Percentiles rank a stretch among this genome's conserved stretches.
Conservation (phyloP, 1,140 invertebrate genomes). For the Halyomorpha halys region DNA sequence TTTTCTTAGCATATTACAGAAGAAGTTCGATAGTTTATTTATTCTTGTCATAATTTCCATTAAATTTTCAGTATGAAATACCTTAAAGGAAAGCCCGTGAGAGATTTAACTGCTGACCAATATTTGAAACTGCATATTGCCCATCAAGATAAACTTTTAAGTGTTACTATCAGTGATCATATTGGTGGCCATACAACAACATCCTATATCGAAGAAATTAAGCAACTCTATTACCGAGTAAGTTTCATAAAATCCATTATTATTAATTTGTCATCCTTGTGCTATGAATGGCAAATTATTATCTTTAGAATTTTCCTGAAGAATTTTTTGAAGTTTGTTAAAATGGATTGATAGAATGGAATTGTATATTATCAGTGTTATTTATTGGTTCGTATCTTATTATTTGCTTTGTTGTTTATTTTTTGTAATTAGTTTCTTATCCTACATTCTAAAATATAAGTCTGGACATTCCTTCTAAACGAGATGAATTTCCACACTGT, state of each 20-base stretch:
- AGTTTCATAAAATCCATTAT: constrained; percentile 22
- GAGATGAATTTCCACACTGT: no score
- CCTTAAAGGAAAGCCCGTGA: constrained; percentile 87
- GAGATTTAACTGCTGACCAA: constrained; percentile 79
- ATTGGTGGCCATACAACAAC: constrained; percentile 53
- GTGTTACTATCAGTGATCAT: constrained; percentile 57
- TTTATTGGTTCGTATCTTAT: no score
- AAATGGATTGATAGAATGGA: no score
- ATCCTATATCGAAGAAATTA: constrained; percentile 81
- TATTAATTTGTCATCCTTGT: no score
- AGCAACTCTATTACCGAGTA: constrained; percentile 75
- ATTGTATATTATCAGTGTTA: no score
- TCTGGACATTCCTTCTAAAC: background rate
- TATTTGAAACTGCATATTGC: constrained; percentile 76
- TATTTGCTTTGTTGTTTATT: no score
- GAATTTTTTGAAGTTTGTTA: no score
- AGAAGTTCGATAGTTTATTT: background rate
- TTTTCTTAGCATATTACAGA: background rate
- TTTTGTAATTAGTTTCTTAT: no score
- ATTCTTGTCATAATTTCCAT: constrained; percentile 17
- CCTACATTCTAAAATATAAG: no score
- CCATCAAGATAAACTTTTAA: constrained; percentile 76
- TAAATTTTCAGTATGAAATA: constrained; percentile 69
- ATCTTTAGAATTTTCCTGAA: no score
- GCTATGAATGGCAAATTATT: no score